phyloP scores from a whole-genome alignment of 1,140 invertebrate species.

The Drosophila asahinai region DNA sequence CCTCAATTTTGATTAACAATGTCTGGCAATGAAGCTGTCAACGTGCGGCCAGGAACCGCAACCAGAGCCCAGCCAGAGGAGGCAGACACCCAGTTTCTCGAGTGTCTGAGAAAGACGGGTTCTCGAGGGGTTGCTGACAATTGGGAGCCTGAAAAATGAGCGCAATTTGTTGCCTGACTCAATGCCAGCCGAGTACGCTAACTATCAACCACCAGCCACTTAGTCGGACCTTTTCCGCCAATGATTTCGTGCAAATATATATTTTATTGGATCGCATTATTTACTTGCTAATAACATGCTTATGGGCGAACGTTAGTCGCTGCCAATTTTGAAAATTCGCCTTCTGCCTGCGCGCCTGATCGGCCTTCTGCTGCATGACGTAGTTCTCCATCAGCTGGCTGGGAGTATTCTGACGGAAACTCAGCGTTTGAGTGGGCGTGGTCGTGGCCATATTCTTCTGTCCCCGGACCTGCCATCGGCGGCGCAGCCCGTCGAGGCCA shows the following conservation, averaged over 20 bases:
- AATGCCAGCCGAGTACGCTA: constrained; percentile 35
- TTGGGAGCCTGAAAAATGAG: constrained; percentile 72
- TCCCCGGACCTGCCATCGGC: constrained; percentile 30
- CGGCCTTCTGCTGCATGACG: constrained; percentile 60
- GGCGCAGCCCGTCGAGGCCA: constrained; percentile 49
- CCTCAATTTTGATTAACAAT: constrained; percentile 83
- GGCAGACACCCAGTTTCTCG: constrained; percentile 6
- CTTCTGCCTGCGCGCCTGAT: constrained; percentile 35
- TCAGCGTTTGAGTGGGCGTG: constrained; percentile 49
- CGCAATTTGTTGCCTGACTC: constrained; percentile 70
- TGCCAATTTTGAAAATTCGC: constrained; percentile 65
- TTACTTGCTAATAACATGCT: constrained; percentile 72
- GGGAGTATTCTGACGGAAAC: constrained; percentile 48
- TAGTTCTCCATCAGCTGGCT: constrained; percentile 68
- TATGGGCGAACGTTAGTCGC: constrained; percentile 57
- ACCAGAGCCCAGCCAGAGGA: neutral
- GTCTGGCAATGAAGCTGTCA: constrained; percentile 80
- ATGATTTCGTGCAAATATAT: constrained; percentile 58
- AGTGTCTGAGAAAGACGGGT: constrained; percentile 2
- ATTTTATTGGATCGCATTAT: constrained; percentile 66
- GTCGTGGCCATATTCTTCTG: constrained; percentile 7
- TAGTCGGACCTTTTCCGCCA: constrained; percentile 11
- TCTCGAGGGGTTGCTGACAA: constrained; percentile 8
- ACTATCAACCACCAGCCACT: constrained; percentile 32
- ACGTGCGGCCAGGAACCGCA: constrained; percentile 54